phyloP scores from a whole-genome alignment of 2,797 vertebrate genomes.

The Euphonia xanthogaster region DNA sequence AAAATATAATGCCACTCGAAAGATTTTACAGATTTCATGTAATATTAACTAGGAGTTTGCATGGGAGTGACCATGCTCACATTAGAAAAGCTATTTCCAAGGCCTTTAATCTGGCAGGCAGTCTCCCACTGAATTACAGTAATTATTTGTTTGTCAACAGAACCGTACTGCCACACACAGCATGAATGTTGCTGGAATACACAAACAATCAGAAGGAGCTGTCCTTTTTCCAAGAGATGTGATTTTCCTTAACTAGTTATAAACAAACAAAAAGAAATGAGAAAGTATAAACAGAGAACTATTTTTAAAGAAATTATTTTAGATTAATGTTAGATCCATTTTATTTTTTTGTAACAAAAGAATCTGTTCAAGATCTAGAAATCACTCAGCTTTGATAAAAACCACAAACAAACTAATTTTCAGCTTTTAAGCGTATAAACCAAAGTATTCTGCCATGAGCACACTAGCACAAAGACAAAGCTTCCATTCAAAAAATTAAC shows the following conservation, averaged over 20 bases:
- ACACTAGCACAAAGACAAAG: neutral
- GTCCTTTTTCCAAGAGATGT: neutral
- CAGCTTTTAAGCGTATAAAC: neutral
- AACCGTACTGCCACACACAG: neutral
- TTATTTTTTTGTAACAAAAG: neutral
- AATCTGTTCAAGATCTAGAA: neutral
- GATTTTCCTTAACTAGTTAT: neutral
- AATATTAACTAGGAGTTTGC: neutral
- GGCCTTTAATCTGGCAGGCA: neutral
- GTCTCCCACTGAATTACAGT: neutral
- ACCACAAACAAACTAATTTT: neutral
- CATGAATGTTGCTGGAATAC: neutral
- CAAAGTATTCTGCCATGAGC: neutral
- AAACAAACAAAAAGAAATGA: neutral
- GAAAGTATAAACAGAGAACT: neutral
- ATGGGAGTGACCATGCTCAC: neutral
- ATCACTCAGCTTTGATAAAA: neutral
- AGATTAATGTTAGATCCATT: neutral
- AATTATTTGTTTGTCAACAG: neutral
- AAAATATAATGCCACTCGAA: neutral
- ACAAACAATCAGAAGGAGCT: neutral
- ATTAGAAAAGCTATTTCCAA: neutral
- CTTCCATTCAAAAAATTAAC: neutral
- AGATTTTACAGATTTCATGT: neutral
- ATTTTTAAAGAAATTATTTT: neutral